phyloP scores from a whole-genome alignment of 2,797 vertebrate species.

The Gallinago nigripennis region DNA sequence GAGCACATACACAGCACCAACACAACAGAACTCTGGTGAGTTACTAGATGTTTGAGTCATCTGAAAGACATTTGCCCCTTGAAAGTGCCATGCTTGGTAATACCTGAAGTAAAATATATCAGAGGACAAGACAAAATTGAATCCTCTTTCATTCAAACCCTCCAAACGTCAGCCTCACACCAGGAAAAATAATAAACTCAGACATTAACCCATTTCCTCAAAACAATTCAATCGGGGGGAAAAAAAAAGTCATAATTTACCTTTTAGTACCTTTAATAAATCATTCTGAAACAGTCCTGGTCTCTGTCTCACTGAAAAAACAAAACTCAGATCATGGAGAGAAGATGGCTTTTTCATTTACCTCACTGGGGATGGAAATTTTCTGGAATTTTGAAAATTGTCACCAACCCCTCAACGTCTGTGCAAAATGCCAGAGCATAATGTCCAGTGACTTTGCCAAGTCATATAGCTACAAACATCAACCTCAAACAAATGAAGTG shows the following conservation, averaged over 20 bases:
- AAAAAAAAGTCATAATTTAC: not conserved
- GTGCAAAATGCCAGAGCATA: accelerated
- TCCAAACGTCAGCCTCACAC: not conserved
- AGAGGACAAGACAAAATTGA: not conserved
- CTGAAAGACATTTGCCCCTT: not conserved
- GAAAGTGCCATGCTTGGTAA: not conserved
- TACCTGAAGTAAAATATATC: not conserved
- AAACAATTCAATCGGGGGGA: not conserved
- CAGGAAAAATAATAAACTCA: not conserved
- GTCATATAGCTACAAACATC: not conserved
- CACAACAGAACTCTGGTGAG: not conserved
- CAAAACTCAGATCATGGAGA: not conserved
- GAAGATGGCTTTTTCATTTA: not conserved
- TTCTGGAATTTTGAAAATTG: not conserved
- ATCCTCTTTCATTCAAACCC: not conserved
- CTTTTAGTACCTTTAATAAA: not conserved
- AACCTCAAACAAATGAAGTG: not conserved
- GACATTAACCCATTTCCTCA: not conserved
- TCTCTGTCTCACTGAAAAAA: not conserved
- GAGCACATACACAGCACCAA: accelerated
- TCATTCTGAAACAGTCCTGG: not conserved
- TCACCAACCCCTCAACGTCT: not conserved
- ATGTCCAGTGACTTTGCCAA: not conserved
- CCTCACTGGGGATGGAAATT: not conserved
- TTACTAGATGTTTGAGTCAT: not conserved